Conservation (phyloP, 2,113 vertebrate genomes). For the Glareola pratincola region DNA sequence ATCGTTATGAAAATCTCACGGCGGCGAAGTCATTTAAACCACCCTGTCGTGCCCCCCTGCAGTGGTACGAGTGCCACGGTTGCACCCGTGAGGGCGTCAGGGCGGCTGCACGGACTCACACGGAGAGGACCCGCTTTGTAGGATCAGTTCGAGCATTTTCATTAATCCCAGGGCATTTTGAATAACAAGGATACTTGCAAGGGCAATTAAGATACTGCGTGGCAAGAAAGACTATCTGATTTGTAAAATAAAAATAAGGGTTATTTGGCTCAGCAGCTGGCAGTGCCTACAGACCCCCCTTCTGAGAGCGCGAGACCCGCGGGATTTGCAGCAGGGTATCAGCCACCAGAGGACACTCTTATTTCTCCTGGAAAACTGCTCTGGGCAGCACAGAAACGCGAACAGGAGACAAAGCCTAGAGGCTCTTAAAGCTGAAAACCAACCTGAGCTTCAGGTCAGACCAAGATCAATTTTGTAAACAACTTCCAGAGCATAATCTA, state of each 20-base stretch:
- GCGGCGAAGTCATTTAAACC: neutral
- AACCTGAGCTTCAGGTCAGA: neutral
- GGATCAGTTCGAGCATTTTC: rapidly evolving
- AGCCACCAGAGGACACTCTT: constrained; percentile 50
- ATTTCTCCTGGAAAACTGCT: neutral
- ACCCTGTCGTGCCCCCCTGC: too few species aligned
- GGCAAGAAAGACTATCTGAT: neutral
- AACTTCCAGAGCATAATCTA: neutral
- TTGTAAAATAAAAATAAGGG: neutral
- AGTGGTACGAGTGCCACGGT: rapidly evolving
- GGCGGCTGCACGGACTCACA: rapidly evolving
- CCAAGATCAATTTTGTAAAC: neutral
- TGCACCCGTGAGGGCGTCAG: rapidly evolving
- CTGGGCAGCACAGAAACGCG: neutral
- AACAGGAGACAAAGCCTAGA: neutral
- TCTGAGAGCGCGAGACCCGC: rapidly evolving
- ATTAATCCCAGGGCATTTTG: neutral
- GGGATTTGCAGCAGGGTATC: neutral
- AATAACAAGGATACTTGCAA: neutral
- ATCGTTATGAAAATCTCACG: neutral
- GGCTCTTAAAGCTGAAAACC: neutral
- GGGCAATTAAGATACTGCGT: neutral
- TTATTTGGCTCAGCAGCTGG: neutral
- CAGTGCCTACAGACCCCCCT: neutral
- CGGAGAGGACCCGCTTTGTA: neutral